Base-by-base conservation (phyloP, 2,113 vertebrate species). In the Donacobius atricapilla region DNA sequence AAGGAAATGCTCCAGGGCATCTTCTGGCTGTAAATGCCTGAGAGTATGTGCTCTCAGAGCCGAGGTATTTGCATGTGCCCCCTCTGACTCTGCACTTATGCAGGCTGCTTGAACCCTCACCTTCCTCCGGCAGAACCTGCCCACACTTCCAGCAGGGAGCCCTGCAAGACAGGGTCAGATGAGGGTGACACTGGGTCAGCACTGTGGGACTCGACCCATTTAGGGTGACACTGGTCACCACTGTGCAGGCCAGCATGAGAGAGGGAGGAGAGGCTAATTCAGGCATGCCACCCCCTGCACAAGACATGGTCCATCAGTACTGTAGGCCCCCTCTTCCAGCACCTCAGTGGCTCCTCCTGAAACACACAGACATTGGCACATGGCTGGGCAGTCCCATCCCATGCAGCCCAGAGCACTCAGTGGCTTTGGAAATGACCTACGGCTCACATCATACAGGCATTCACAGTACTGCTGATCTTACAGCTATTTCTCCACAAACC, bases 41-140 rank as follows among this genome's bases (percentile, higher is more conserved):
- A 71, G 31, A 31, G 27, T 31, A 27, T 57, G 31, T 68, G 71
- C 73, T 77, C 7, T 0, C 9, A 61, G 42, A 94, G 54, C 25
- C 0, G 0, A 1, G 20, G 22, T 60, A 63, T 23, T 9, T 68
- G 30, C 45, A 47, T 1, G 1, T 48, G 71, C 6, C 39, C 4
- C 1, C 21, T 40, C 57, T 47, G 33, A 40, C 58, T 71, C n/a
- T 81, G 39, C 0, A 4, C 24, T 33, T 2, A 0, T 6, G 18
- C 66, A 94, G 65, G 53, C 58, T 69, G 54, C 50, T 75, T 0
- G 0, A 14, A 58, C 12, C 48, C 48, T 76, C 51, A 35, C 47
- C 33, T 37, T 69, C 44, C 48, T 50, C 20, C 50, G 42, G 28
- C 24, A 63, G 56, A 77, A 40, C 39, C 47, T 68, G 71, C 31